Percentiles rank a stretch among this genome's conserved stretches.
Evolutionary conservation across 1,140 invertebrate genomes (phyloP).

Genomic region (Atta cephalotes): DNA sequence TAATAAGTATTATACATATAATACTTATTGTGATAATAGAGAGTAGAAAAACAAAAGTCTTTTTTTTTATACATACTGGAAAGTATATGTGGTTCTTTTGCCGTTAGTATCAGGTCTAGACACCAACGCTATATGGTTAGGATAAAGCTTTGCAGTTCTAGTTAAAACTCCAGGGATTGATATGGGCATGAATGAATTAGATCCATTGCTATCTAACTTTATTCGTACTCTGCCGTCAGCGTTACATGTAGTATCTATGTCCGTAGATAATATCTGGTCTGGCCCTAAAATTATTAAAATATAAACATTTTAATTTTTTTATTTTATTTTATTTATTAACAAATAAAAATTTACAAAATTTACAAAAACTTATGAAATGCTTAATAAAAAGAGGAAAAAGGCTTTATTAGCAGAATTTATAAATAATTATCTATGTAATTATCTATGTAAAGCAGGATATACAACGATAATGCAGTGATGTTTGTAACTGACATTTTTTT

Average conservation of each 20-base stretch:
- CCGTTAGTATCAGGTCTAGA: constrained; percentile 88
- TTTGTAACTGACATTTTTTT: not conserved
- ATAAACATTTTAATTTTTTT: not conserved
- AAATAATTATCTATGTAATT: too few relatives aligned
- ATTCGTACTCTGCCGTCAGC: constrained; percentile 90
- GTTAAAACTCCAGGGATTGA: constrained; percentile 93
- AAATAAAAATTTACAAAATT: not conserved
- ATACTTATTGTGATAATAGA: not conserved
- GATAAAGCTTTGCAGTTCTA: constrained; percentile 89
- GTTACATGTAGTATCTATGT: constrained; percentile 86
- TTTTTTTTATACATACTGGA: constrained; percentile 86
- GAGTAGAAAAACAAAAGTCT: not conserved
- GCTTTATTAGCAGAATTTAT: not conserved
- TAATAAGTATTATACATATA: not conserved
- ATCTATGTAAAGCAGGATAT: too few relatives aligned
- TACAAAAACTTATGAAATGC: not conserved
- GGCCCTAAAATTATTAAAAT: constrained; percentile 87
- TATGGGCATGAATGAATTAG: constrained; percentile 88
- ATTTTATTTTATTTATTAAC: too few relatives aligned
- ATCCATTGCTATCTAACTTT: constrained; percentile 87
- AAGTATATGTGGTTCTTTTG: constrained; percentile 88
- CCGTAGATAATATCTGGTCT: constrained; percentile 89
- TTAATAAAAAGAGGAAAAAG: not conserved
- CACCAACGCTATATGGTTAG: constrained; percentile 90
- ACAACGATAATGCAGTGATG: not conserved